Conservation (phyloP, 2,113 vertebrate genomes). For the Myxocyprinus asiaticus region DNA sequence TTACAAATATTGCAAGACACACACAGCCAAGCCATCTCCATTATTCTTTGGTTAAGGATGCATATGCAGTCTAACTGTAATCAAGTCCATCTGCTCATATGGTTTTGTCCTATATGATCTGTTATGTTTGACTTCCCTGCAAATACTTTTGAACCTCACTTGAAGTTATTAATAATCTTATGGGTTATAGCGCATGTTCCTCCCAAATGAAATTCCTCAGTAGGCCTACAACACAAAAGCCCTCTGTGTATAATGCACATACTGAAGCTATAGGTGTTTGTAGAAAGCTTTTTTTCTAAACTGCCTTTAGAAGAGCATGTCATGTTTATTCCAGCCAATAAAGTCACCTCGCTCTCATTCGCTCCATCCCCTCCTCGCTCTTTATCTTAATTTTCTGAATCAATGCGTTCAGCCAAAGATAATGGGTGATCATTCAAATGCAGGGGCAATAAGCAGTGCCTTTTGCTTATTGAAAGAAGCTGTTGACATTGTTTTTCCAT, state of each 20-base stretch:
- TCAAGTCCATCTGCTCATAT: conserved; percentile 28
- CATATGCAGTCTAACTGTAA: conserved; percentile 28
- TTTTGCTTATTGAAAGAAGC: neutral
- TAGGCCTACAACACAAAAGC: neutral
- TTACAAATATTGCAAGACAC: neutral
- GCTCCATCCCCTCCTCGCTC: neutral
- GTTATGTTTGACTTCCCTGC: neutral
- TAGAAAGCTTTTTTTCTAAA: neutral
- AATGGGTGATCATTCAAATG: conserved; percentile 8
- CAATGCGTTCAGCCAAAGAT: conserved; percentile 54
- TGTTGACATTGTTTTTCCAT: neutral
- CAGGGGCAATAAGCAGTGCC: neutral
- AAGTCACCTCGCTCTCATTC: neutral
- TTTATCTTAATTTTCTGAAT: conserved; percentile 51
- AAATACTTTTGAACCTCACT: neutral
- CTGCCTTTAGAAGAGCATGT: neutral
- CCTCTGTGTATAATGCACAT: neutral
- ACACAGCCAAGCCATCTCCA: neutral
- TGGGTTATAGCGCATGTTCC: neutral
- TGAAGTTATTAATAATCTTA: conserved; percentile 4
- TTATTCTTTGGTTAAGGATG: conserved; percentile 23
- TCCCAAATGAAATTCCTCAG: neutral
- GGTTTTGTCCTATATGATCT: conserved; percentile 14
- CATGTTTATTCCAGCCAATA: neutral
- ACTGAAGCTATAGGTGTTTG: no score